A percentile compares a stretch with the other conserved stretches of the same genome.
Conservation (phyloP, 2,113 vertebrate genomes). For the Takifugu bimaculatus region DNA sequence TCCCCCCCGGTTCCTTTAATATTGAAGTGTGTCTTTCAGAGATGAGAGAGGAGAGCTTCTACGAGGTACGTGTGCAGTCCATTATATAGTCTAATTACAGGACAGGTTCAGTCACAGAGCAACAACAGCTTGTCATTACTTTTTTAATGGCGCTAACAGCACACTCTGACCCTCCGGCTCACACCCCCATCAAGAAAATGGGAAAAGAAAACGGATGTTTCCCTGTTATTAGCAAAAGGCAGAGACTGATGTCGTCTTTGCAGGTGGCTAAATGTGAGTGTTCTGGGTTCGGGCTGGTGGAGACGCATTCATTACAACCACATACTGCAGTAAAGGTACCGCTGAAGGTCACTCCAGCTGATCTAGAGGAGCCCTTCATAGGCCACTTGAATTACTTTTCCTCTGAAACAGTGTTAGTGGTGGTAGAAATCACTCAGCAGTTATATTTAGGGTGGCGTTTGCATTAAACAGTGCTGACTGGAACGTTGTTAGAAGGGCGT, state of each 20-base stretch:
- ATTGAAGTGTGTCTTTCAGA: slow-evolving; percentile 44
- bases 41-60: slow-evolving; percentile 8
- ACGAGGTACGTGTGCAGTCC: slow-evolving; percentile 10
- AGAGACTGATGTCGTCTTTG: slow-evolving; percentile 2
- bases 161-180: slow-evolving; percentile 38
- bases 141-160: slow-evolving; percentile 55
- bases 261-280: neutral
- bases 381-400: no score
- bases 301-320: neutral
- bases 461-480: no score
- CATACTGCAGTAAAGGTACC: no score
- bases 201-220: neutral
- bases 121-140: slow-evolving; percentile 52
- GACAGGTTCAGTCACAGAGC: slow-evolving; percentile 37
- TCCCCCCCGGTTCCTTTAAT: slow-evolving; percentile 32
- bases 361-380: no score
- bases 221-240: slow-evolving; percentile 19
- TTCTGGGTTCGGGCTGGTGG: neutral
- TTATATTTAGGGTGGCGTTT: no score
- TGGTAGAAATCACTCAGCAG: no score
- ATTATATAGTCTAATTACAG: slow-evolving; percentile 51
- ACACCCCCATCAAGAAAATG: slow-evolving; percentile 3
- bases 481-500: neutral
- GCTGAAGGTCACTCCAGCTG: no score
- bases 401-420: no score